A percentile compares a stretch with the other conserved stretches of the same genome.
These are phyloP conservation scores for Epinotia nisella DNA, from an alignment of 2,888 invertebrate species.

Conservation along the genomic window DNA sequence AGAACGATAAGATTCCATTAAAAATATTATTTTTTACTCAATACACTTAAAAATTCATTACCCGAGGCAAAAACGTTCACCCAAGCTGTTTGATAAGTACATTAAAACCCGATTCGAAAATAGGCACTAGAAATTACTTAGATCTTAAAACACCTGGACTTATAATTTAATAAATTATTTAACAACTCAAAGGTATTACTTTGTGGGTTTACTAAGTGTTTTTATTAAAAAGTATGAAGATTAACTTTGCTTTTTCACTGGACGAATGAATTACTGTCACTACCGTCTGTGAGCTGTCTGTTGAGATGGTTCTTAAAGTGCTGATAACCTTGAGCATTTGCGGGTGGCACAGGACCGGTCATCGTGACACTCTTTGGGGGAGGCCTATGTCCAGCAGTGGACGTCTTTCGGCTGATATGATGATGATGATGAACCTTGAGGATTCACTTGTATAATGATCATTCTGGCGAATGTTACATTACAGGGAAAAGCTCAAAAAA, in stretches of 20 bases:
- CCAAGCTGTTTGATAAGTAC: neutral
- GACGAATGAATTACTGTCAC: neutral
- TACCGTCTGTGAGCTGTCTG: no score
- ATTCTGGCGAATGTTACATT: no score
- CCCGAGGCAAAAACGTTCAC: neutral
- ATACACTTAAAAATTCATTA: neutral
- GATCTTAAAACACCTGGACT: neutral
- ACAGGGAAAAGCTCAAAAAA: no score
- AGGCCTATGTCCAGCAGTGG: no score
- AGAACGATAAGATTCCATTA: neutral
- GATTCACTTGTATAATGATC: no score
- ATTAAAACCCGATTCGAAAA: no score
- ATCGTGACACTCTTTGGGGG: no score
- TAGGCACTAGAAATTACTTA: neutral
- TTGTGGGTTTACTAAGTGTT: neutral
- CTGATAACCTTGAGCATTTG: no score
- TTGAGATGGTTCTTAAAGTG: no score
- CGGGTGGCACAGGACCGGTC: no score
- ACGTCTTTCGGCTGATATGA: no score
- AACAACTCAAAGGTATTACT: neutral
- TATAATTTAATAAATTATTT: neutral
- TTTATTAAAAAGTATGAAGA: conserved; percentile 7
- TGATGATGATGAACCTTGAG: no score
- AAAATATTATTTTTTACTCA: neutral
- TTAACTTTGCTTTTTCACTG: neutral